Percentiles rank a stretch among this genome's conserved stretches.
These are phyloP conservation scores for Trisateles emortualis DNA, from an alignment of 2,888 invertebrate genomes.

Conservation along the genomic window DNA sequence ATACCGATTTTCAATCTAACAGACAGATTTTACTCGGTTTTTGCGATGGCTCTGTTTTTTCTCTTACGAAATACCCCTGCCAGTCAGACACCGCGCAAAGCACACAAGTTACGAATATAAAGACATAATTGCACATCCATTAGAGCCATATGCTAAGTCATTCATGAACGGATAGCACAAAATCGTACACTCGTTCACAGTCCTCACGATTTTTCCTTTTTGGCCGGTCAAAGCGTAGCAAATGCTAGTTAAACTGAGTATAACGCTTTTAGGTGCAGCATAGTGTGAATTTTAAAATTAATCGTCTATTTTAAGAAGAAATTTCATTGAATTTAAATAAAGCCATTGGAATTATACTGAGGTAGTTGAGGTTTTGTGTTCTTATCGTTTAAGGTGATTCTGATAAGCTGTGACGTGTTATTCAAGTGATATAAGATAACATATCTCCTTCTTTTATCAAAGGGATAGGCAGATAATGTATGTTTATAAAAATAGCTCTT, in stretches of 20 bases:
- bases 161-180: constrained; percentile 50
- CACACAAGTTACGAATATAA: too few relatives aligned
- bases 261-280: constrained; percentile 39
- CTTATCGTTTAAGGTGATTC: background rate
- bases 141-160: constrained; percentile 38
- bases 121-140: constrained; percentile 11
- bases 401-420: background rate
- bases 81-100: too few relatives aligned
- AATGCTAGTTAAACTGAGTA: constrained; percentile 37
- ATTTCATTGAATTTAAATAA: background rate
- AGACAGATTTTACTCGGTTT: too few relatives aligned
- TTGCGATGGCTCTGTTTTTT: too few relatives aligned
- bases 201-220: constrained; percentile 41
- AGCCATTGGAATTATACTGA: too few relatives aligned
- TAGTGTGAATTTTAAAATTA: constrained; percentile 6
- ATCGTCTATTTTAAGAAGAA: constrained; percentile 6
- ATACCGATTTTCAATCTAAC: too few relatives aligned
- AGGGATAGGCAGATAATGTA: too few relatives aligned
- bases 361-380: background rate
- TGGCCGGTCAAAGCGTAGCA: constrained; percentile 32
- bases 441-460: too few relatives aligned
- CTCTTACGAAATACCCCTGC: too few relatives aligned
- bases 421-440: too few relatives aligned
- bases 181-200: constrained; percentile 39
- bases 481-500: too few relatives aligned